Percentiles rank a stretch among this genome's conserved stretches.
Conservation (phyloP, 2,888 invertebrate genomes). For the Lasioglossum lativentre region DNA sequence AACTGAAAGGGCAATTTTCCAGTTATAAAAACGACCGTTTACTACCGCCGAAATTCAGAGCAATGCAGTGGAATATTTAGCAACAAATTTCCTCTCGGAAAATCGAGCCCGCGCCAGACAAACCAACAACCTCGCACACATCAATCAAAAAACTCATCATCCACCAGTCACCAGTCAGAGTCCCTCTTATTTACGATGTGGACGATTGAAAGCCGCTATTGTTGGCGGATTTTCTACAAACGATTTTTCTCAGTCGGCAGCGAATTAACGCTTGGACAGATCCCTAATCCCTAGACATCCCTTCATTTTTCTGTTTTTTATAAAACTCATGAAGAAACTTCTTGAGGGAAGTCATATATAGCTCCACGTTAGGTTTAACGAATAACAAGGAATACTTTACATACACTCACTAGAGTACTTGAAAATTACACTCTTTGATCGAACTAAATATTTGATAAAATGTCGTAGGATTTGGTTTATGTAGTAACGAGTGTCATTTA, state of each 20-base stretch:
- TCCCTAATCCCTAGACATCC: background rate
- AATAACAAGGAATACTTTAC: no score
- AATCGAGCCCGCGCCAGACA: background rate
- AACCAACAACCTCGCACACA: background rate
- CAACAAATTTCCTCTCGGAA: background rate
- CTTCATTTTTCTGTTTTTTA: background rate
- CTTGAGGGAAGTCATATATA: no score
- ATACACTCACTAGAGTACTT: no score
- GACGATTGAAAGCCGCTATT: background rate
- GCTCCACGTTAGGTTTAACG: no score
- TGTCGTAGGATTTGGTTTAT: no score
- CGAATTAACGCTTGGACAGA: background rate
- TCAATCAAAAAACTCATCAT: conserved; percentile 4
- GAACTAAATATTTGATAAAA: no score
- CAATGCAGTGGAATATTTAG: background rate
- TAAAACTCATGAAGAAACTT: no score
- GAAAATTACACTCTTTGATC: no score
- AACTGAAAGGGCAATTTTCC: background rate
- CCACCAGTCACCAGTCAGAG: background rate
- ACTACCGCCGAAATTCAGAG: background rate
- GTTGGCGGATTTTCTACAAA: background rate
- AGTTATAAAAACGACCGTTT: background rate
- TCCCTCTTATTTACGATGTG: background rate
- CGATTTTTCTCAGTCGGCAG: background rate
- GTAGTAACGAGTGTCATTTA: no score